Conservation (phyloP, 2,113 vertebrate species). For the Etheostoma spectabile region DNA sequence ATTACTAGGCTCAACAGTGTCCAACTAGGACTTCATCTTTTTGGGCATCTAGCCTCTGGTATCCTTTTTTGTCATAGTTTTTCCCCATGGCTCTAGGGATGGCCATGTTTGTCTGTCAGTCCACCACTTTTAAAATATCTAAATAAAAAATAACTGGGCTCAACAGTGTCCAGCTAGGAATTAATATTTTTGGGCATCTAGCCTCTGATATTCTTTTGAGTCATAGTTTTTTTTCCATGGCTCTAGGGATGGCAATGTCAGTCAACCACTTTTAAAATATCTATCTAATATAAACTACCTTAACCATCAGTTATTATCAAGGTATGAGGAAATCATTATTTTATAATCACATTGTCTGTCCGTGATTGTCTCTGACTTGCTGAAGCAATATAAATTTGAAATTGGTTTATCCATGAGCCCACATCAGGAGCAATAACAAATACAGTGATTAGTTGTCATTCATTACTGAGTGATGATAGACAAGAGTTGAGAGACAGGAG, state of each 20-base stretch:
- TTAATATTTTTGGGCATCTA: neutral
- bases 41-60: neutral
- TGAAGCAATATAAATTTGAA: neutral
- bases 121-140: neutral
- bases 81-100: neutral
- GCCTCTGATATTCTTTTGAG: neutral
- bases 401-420: neutral
- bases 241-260: neutral
- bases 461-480: neutral
- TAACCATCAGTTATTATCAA: neutral
- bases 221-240: neutral
- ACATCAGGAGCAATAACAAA: conserved; percentile 10
- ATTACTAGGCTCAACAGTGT: neutral
- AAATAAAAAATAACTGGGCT: neutral
- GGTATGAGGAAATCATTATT: neutral
- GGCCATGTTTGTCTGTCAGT: neutral
- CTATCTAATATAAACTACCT: too few relatives aligned
- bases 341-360: neutral
- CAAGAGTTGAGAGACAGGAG: neutral
- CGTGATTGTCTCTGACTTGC: neutral
- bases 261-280: neutral
- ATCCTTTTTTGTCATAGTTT: neutral
- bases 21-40: neutral
- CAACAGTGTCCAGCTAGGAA: neutral
- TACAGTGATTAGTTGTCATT: conserved; percentile 27